These are phyloP conservation scores for Gila orcuttii DNA, from an alignment of 2,113 vertebrate species.

Conservation along the genomic window DNA sequence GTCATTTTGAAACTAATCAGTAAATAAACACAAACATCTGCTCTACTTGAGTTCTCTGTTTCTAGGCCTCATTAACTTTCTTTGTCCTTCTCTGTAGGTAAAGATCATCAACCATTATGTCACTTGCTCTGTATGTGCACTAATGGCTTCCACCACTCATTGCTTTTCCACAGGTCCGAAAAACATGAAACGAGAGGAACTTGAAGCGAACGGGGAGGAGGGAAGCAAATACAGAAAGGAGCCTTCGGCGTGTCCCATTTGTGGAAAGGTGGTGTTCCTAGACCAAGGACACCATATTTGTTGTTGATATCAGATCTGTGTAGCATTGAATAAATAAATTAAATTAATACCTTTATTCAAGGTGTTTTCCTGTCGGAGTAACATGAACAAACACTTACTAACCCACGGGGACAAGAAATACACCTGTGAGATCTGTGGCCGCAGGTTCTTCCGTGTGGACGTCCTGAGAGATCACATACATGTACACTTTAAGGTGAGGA, in stretches of 20 bases:
- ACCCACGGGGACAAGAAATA: slow-evolving; percentile 99
- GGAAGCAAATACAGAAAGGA: slow-evolving; percentile 96
- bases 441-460: slow-evolving; percentile 98
- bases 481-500: slow-evolving; percentile 96
- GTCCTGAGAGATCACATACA: slow-evolving; percentile 98
- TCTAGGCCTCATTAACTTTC: background rate
- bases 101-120: slow-evolving; percentile 21
- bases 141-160: background rate
- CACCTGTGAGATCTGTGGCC: slow-evolving; percentile 97
- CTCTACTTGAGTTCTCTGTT: background rate
- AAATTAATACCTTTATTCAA: slow-evolving; percentile 56
- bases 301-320: background rate
- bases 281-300: background rate
- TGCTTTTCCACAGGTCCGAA: slow-evolving; percentile 81
- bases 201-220: slow-evolving; percentile 86
- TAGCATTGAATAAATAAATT: background rate
- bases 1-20: background rate
- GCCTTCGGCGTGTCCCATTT: slow-evolving; percentile 93
- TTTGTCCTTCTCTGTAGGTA: background rate
- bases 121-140: slow-evolving; percentile 19
- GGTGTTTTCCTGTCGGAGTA: slow-evolving; percentile 98
- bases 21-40: background rate
- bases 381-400: slow-evolving; percentile 99
- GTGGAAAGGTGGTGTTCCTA: slow-evolving; percentile 84
- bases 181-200: slow-evolving; percentile 91